A percentile compares a stretch with the other conserved stretches of the same genome.
Conservation (phyloP, 2,113 vertebrate genomes). For the Rhineura floridana region DNA sequence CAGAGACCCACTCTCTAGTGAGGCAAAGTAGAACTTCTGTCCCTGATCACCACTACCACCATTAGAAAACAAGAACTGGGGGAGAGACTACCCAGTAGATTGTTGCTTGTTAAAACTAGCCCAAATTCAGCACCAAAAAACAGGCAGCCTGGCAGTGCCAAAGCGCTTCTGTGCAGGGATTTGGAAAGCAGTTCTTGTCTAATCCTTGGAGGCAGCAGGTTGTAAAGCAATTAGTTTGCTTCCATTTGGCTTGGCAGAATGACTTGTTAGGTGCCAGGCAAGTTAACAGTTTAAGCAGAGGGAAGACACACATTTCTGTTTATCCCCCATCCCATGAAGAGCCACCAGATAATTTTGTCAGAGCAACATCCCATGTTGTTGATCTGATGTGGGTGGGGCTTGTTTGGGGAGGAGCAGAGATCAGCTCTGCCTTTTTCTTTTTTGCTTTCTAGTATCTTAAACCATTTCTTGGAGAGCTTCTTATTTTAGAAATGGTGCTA, state of each 20-base stretch:
- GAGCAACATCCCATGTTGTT: accelerated
- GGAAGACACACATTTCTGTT: background rate
- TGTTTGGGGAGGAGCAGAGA: background rate
- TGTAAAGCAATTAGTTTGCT: background rate
- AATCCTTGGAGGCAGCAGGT: background rate
- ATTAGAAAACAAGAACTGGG: no score
- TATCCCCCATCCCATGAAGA: background rate
- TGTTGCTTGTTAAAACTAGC: background rate
- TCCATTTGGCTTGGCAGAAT: background rate
- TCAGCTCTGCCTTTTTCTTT: background rate
- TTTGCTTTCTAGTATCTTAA: background rate
- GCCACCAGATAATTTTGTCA: no score
- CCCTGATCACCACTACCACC: background rate
- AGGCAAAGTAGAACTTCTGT: no score
- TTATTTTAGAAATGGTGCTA: background rate
- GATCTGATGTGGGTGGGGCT: no score
- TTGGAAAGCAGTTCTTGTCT: background rate
- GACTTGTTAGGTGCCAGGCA: background rate
- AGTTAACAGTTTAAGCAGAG: background rate
- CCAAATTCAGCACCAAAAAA: background rate
- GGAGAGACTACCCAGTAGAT: no score
- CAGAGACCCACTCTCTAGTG: no score
- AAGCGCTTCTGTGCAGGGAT: no score
- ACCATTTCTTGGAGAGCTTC: background rate
- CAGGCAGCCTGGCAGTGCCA: background rate